Base-by-base conservation (phyloP, 64 coral and sea anemone genomes). In the Platygyra sinensis region DNA sequence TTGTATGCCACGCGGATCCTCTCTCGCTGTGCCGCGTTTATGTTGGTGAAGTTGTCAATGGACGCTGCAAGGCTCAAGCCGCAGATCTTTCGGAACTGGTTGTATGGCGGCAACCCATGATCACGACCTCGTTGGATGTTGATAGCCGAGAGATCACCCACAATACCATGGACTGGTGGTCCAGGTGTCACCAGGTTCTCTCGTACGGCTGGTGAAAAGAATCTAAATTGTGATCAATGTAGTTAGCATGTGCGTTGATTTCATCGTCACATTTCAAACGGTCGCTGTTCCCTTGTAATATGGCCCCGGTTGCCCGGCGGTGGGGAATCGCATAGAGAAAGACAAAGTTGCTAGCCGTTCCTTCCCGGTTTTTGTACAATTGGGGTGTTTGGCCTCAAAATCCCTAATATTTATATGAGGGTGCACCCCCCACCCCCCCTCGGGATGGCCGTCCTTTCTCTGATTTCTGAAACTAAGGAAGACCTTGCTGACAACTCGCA, bases 51-150 rank as follows among this genome's bases (percentile, higher is more conserved):
- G 12, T 75, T 60, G 2, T 67, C 49, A 22, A 93, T 73, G 9
- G 54, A 80, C 18, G n/a, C 0, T 14, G 86, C 91, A 50, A 30
- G 72, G 2, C 30, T 22, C 18, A 94, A 54, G 28, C 86, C 92
- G 60, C 24, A 32, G 16, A 5, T 18, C 7, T 22, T 9, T 31
- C 92, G 67, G 62, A 89, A 89, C 72, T 16, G 29, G 62, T 76
- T 89, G 72, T 89, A 94, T 57, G 87, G 63, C n/a, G 92, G 92
- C 39, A 94, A 89, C n/a, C 91, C 91, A 20, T 89, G 91, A 24
- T 88, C 84, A 39, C 91, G 84, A 22, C 86, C 91, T n/a, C 90
- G 83, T 46, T 92, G 90, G 33, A 86, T 79, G 82, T 92, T 92
- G 30, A 92, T 75, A 24, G 90, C 13, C 6, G 79, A 22, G 5